Conservation (phyloP, 2,113 vertebrate species). For the Galeopterus variegatus region DNA sequence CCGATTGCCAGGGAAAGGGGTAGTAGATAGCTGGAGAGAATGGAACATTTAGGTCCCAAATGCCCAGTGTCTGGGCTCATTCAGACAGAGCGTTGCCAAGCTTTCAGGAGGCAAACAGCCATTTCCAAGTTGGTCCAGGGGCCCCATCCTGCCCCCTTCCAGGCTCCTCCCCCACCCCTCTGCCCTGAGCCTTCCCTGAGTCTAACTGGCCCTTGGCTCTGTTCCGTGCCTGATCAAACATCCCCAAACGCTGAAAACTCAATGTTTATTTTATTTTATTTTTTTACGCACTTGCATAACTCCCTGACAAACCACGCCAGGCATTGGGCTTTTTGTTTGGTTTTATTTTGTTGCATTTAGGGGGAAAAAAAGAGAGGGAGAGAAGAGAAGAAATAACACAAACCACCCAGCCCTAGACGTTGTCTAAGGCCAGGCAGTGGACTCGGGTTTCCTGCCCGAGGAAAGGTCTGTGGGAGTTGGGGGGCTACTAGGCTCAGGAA, state of each 20-base stretch:
- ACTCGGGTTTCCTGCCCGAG: slow-evolving; percentile 82
- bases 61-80: slow-evolving; percentile 57
- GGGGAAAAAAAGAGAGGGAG: slow-evolving; percentile 22
- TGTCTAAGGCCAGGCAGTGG: slow-evolving; percentile 72
- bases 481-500: slow-evolving; percentile 69
- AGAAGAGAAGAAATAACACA: slow-evolving; percentile 74
- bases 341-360: slow-evolving; percentile 85
- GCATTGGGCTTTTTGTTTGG: slow-evolving; percentile 84
- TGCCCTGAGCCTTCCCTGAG: slow-evolving; percentile 53
- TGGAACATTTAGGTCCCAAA: background rate
- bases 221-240: slow-evolving; percentile 84
- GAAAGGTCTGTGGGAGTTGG: slow-evolving; percentile 76
- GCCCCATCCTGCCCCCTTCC: background rate
- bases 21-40: slow-evolving; percentile 24
- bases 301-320: slow-evolving; percentile 83
- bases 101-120: slow-evolving; percentile 50
- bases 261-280: slow-evolving; percentile 88
- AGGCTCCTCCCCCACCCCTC: background rate
- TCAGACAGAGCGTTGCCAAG: slow-evolving; percentile 40
- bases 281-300: slow-evolving; percentile 88
- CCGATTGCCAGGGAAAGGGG: background rate
- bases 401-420: slow-evolving; percentile 75
- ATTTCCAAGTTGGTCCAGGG: slow-evolving; percentile 47
- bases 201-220: slow-evolving; percentile 71
- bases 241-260: slow-evolving; percentile 81